Evolutionary conservation across 2,113 vertebrate genomes (phyloP).

Genomic region (Carollia perspicillata): DNA sequence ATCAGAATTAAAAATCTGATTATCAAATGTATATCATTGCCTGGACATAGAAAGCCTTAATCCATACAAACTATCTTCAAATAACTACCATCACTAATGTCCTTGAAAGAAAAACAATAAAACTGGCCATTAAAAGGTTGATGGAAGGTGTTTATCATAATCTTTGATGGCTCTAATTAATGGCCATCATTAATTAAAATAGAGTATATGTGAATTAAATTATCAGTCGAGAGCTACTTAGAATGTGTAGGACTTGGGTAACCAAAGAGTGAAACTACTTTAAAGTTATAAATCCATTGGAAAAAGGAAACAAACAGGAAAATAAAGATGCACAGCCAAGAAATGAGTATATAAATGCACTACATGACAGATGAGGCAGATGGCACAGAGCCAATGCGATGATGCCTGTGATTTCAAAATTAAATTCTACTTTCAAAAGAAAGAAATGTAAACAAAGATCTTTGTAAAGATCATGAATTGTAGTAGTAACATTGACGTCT

Average conservation of each 20-base stretch:
- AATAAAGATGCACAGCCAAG: not conserved
- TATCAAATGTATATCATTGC: not conserved
- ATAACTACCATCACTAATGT: not conserved
- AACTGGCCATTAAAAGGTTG: not conserved
- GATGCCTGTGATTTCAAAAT: not conserved
- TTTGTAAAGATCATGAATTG: not conserved
- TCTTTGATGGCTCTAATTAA: not conserved
- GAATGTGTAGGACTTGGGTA: rapidly evolving
- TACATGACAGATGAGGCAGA: not conserved
- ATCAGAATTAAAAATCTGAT: not conserved
- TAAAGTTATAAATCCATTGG: not conserved
- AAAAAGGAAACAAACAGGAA: not conserved
- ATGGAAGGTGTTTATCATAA: not conserved
- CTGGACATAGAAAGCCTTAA: not conserved
- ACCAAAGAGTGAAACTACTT: not conserved
- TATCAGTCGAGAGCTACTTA: not conserved
- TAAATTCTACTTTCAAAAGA: not conserved
- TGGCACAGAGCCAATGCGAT: not conserved
- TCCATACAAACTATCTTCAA: not conserved
- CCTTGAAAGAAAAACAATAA: not conserved
- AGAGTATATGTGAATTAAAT: not conserved
- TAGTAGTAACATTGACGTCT: not conserved
- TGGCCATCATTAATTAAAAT: not conserved
- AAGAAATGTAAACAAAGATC: not conserved
- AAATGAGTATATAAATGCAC: not conserved